These are phyloP conservation scores for Drosophila simulans DNA, from an alignment of 1,140 invertebrate species.

Conservation along the genomic window DNA sequence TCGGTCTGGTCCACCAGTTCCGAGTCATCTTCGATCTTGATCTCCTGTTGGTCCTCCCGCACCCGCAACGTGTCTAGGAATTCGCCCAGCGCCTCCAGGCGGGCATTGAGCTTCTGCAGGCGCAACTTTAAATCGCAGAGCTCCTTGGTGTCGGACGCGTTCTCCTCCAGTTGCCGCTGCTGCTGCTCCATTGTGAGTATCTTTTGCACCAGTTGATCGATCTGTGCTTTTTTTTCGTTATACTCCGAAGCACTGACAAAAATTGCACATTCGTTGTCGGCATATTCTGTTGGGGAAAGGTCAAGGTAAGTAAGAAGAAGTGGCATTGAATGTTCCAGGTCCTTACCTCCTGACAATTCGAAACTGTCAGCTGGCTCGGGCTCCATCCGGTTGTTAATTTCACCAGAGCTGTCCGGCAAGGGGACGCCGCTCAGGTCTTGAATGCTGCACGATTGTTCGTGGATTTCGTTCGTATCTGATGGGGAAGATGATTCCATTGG, in stretches of 20 bases:
- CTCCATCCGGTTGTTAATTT: background rate
- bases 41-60: background rate
- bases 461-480: background rate
- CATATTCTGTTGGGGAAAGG: slow-evolving; percentile 18
- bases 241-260: slow-evolving; percentile 30
- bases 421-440: background rate
- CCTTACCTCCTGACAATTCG: slow-evolving; percentile 8
- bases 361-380: too few relatives aligned
- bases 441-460: background rate
- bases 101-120: slow-evolving; percentile 7
- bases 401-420: background rate
- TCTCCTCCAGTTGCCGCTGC: slow-evolving; percentile 4
- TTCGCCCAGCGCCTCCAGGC: slow-evolving; percentile 9
- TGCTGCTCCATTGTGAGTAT: slow-evolving; percentile 21
- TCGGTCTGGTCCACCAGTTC: slow-evolving; percentile 1
- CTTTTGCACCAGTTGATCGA: slow-evolving; percentile 26
- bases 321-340: background rate
- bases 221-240: slow-evolving; percentile 16
- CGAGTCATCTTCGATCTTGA: background rate
- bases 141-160: background rate
- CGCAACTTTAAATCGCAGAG: background rate
- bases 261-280: slow-evolving; percentile 26
- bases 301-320: too few relatives aligned
- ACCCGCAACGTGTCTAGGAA: slow-evolving; percentile 35
- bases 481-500: background rate